phyloP scores from a whole-genome alignment of 2,888 invertebrate species.

The Caenorhabditis sp. region DNA sequence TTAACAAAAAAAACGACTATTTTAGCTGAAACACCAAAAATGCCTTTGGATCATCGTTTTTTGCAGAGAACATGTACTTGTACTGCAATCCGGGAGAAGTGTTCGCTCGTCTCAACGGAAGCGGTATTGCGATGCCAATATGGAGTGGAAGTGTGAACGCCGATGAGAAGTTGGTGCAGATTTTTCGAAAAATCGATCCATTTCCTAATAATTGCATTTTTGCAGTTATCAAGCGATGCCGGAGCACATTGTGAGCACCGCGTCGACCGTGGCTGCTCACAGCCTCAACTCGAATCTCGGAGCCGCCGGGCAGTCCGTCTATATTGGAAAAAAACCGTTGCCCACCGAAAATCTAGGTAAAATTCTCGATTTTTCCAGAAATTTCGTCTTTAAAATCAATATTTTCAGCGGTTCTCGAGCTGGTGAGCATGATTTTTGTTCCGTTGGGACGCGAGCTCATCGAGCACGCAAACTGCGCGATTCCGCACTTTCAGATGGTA shows the following conservation, averaged over 20 bases:
- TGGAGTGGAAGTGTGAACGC: too few species aligned
- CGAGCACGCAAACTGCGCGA: too few species aligned
- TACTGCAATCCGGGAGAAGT: too few species aligned
- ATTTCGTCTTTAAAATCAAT: background rate
- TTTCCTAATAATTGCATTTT: too few species aligned
- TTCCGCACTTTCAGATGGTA: too few species aligned
- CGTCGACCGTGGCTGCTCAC: background rate
- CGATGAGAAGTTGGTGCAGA: background rate
- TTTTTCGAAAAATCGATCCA: background rate
- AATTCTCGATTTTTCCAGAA: background rate
- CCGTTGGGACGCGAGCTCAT: constrained; percentile 40
- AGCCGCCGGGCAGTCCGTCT: constrained; percentile 43
- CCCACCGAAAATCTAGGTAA: constrained; percentile 16
- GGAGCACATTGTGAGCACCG: constrained; percentile 24
- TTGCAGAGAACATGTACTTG: too few species aligned
- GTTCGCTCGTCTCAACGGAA: too few species aligned
- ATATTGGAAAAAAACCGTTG: constrained; percentile 6
- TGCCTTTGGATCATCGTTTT: too few species aligned
- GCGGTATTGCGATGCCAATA: too few species aligned
- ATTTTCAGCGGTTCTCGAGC: constrained; percentile 40
- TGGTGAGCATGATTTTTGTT: constrained; percentile 35
- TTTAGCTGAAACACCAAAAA: too few species aligned
- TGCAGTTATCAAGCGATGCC: constrained; percentile 55
- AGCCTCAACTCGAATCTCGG: constrained; percentile 45
- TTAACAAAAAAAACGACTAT: too few species aligned